Conservation (phyloP, 1,140 invertebrate species). For the Bombus consobrinus region DNA sequence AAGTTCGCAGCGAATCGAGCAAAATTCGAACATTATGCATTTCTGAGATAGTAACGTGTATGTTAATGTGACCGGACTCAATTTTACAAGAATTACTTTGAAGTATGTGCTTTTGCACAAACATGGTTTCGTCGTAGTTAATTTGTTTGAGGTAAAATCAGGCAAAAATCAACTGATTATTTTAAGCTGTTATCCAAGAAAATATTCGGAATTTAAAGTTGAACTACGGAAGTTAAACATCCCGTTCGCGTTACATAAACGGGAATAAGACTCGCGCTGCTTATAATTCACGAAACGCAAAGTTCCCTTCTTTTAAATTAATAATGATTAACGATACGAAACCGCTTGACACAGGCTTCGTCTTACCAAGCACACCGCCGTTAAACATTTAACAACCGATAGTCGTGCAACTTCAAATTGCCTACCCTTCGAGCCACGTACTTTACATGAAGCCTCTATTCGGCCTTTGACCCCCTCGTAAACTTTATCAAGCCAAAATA, state of each 20-base stretch:
- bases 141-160: neutral
- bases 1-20: neutral
- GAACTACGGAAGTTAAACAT: neutral
- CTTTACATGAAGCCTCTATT: neutral
- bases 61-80: neutral
- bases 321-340: neutral
- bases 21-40: neutral
- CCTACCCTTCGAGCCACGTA: neutral
- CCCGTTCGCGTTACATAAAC: neutral
- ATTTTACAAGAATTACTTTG: neutral
- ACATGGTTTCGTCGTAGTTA: neutral
- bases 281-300: neutral
- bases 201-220: neutral
- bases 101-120: neutral
- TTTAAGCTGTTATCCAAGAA: neutral
- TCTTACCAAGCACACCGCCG: neutral
- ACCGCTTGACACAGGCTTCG: neutral
- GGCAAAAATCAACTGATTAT: no score
- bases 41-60: no score
- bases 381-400: conserved; percentile 1
- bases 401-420: neutral
- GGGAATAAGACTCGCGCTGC: neutral
- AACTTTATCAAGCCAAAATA: neutral
- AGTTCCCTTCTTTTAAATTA: neutral
- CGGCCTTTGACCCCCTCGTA: neutral